Evolutionary conservation across 2,888 invertebrate genomes (phyloP).

Genomic region (Agonopterix subpropinquella): DNA sequence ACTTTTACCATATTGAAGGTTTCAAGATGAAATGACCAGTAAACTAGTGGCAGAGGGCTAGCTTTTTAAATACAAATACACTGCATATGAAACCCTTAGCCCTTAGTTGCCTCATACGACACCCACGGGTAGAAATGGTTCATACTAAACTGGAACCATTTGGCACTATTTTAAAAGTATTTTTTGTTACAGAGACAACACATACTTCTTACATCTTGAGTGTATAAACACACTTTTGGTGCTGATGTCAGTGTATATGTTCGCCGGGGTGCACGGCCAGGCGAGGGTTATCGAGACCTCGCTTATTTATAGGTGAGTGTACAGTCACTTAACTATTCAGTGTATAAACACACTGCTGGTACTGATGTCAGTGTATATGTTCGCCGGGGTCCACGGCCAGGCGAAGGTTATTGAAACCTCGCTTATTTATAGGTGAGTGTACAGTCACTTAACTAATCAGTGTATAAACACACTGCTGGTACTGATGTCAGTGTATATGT

Average conservation of each 20-base stretch:
- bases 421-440: slow-evolving; percentile 76
- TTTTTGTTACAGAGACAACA: slow-evolving; percentile 79
- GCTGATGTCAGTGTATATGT: slow-evolving; percentile 92
- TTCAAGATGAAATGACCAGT: too few species aligned
- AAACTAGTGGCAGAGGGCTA: too few species aligned
- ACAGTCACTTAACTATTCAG: slow-evolving; percentile 58
- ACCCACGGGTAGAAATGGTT: too few species aligned
- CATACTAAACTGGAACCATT: too few species aligned
- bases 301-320: slow-evolving; percentile 77
- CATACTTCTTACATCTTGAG: slow-evolving; percentile 91
- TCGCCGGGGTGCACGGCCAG: slow-evolving; percentile 78
- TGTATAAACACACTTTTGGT: slow-evolving; percentile 91
- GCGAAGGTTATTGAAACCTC: slow-evolving; percentile 78
- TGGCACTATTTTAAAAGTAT: too few species aligned
- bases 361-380: slow-evolving; percentile 90
- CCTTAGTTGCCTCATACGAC: too few species aligned
- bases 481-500: slow-evolving; percentile 90
- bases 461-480: slow-evolving; percentile 91
- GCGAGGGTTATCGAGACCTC: slow-evolving; percentile 78
- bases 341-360: slow-evolving; percentile 91
- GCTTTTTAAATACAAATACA: too few species aligned
- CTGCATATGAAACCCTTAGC: too few species aligned
- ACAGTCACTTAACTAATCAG: slow-evolving; percentile 58
- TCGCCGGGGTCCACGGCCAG: slow-evolving; percentile 78
- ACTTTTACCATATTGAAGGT: too few species aligned